Percentiles rank a stretch among this genome's conserved stretches.
Conservation (phyloP, 2,113 vertebrate genomes). For the Leptocoma aspasia region DNA sequence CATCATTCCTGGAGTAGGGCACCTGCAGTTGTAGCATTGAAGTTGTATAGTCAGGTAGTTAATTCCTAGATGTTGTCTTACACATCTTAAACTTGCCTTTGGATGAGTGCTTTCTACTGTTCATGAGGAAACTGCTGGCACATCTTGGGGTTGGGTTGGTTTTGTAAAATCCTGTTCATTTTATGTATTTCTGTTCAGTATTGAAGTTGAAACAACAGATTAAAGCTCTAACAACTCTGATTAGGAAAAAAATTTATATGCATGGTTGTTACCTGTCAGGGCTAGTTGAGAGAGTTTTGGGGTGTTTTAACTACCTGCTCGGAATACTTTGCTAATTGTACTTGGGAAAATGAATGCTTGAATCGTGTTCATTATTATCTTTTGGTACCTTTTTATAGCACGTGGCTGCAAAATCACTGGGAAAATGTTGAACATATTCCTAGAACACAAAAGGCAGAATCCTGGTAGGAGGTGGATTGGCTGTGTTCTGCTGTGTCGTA, state of each 20-base stretch:
- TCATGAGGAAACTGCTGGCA: not conserved
- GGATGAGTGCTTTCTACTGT: not conserved
- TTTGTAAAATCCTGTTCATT: not conserved
- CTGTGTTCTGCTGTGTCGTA: slow-evolving; percentile 33
- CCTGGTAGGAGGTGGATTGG: not conserved
- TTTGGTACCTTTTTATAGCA: not conserved
- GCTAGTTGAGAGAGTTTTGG: not conserved
- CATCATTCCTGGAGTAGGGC: not conserved
- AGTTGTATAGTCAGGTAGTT: not conserved
- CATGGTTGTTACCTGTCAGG: not conserved
- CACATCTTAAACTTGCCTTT: not conserved
- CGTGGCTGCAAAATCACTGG: not conserved
- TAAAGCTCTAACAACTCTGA: not conserved
- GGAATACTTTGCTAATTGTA: not conserved
- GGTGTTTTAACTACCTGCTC: not conserved
- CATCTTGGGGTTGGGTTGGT: not conserved
- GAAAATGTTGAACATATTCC: not conserved
- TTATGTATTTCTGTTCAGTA: not conserved
- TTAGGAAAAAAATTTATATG: not conserved
- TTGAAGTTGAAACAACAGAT: not conserved
- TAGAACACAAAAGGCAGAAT: not conserved
- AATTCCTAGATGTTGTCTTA: not conserved
- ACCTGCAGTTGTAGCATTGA: not conserved
- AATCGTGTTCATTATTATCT: not conserved
- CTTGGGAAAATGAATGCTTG: not conserved